A percentile compares a stretch with the other conserved stretches of the same genome.
phyloP scores from a whole-genome alignment of 2,797 vertebrate species.

The Selene dorsalis region DNA sequence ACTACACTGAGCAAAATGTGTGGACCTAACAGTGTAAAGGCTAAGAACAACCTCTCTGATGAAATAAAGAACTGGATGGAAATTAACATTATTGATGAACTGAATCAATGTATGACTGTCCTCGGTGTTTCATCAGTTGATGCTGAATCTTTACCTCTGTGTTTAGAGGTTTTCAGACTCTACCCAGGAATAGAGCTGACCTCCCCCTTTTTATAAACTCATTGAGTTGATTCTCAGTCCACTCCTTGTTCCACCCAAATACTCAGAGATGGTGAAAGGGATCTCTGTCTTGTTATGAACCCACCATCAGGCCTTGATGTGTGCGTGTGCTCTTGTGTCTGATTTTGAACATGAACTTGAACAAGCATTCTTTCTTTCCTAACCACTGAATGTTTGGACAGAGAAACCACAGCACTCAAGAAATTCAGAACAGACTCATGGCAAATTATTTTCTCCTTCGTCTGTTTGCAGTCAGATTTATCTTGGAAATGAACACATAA shows the following conservation, averaged over 20 bases:
- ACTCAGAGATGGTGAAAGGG: constrained; percentile 9
- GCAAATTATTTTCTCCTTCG: constrained; percentile 63
- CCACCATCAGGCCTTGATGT: neutral
- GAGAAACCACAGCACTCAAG: constrained; percentile 41
- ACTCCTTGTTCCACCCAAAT: constrained; percentile 8
- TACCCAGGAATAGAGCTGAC: neutral
- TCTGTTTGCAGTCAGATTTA: constrained; percentile 75
- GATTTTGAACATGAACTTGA: constrained; percentile 35
- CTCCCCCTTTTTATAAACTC: neutral
- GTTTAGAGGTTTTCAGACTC: constrained; percentile 14
- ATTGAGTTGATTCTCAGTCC: neutral
- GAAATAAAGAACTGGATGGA: constrained; percentile 31
- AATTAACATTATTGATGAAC: constrained; percentile 54
- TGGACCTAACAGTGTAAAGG: constrained; percentile 9
- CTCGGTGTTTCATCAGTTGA: constrained; percentile 27
- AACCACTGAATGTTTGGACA: constrained; percentile 64
- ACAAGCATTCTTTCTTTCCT: constrained; percentile 41
- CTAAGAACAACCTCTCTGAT: constrained; percentile 25
- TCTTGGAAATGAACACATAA: constrained; percentile 73
- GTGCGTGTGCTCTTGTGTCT: neutral
- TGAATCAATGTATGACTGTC: constrained; percentile 51
- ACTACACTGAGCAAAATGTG: constrained; percentile 20
- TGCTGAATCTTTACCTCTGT: constrained; percentile 4
- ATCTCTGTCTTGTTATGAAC: constrained; percentile 15
- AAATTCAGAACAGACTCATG: constrained; percentile 66